Base-by-base conservation (phyloP, 2,113 vertebrate species). In the Trichomycterus rosablanca region DNA sequence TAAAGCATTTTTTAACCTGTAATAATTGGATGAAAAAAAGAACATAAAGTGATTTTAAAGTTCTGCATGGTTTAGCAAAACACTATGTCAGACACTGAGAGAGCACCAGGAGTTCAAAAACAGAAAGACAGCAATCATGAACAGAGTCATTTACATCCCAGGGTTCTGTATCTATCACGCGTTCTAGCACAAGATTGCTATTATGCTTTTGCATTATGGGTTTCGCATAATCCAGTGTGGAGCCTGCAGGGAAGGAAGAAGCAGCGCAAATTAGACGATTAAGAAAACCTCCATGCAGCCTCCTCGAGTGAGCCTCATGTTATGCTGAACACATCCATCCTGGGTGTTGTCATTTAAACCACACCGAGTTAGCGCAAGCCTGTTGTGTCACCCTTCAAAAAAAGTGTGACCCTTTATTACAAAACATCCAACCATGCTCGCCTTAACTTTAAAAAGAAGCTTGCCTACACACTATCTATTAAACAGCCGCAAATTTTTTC, bases 121-220 rank as follows among this genome's bases (percentile, higher is more conserved):
- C 66, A 69, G 79, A 82, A 83, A 81, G 53, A 66, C 50, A 67
- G 80, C 78, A 79, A 83, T 85, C 81, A 85, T 74, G 64, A 64
- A 22, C 44, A 74, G 62, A 63, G 74, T 76, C 72, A 76, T 80
- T 81, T 76, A 68, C 77, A 78, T 77, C 74, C 72, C 51, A 62
- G 66, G 68, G 71, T 62, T 80, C 73, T 70, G 70, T 66, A 72
- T 77, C 65, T 62, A 66, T 68, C 57, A 64, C 57, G 63, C 64
- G 56, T 50, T 80, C 72, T 76, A 75, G 71, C 68, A 74, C 76
- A 70, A 74, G 58, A 74, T 81, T 74, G 65, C 74, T 67, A 74
- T 75, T 79, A 71, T 81, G 68, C 63, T 71, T 74, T 54, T 77
- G 64, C 76, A 70, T 68, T 74, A 66, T 56, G 56, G 59, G 72